Percentiles rank a stretch among this genome's conserved stretches.
Conservation (phyloP, 2,113 vertebrate species). For the Actenoides hombroni region DNA sequence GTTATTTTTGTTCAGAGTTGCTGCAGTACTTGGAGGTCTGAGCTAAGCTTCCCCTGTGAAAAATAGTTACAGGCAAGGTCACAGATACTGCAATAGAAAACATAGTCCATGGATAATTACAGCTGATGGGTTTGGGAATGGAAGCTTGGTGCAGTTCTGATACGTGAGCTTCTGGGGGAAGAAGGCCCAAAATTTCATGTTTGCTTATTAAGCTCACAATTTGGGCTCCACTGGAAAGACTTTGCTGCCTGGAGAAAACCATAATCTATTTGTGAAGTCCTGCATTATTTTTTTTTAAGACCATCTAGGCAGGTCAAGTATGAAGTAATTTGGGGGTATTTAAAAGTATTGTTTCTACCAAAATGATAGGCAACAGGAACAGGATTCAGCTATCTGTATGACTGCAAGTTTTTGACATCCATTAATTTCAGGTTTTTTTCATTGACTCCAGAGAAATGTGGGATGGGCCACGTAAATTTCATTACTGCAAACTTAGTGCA, state of each 20-base stretch:
- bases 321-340: neutral
- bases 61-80: constrained; percentile 19
- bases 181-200: neutral
- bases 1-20: constrained; percentile 57
- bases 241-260: neutral
- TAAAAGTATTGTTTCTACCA: neutral
- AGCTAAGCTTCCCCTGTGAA: neutral
- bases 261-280: neutral
- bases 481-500: neutral
- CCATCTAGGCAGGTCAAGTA: neutral
- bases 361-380: neutral
- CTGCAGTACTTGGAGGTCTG: neutral
- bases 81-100: neutral
- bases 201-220: neutral
- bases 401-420: neutral
- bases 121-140: neutral
- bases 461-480: neutral
- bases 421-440: neutral
- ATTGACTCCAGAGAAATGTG: neutral
- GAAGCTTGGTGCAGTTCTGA: neutral
- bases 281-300: neutral
- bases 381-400: neutral
- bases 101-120: neutral
- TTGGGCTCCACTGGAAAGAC: neutral
- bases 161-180: neutral